These are phyloP conservation scores for Uropetala carovei DNA, from an alignment of 2,888 invertebrate species.

Conservation along the genomic window DNA sequence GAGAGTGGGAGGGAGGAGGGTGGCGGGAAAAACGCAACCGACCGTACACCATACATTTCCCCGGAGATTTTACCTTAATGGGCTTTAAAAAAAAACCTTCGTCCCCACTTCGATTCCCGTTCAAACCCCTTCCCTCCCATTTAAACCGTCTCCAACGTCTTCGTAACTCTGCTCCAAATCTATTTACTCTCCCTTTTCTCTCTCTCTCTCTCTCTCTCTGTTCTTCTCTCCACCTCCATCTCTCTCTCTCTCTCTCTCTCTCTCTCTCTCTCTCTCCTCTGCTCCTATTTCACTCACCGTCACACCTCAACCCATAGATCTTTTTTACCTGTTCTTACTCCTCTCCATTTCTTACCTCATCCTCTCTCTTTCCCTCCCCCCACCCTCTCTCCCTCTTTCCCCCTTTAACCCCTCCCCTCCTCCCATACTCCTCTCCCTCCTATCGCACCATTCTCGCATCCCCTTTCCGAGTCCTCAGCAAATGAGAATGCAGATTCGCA, in stretches of 20 bases:
- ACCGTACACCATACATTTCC: neutral
- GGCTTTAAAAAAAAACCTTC: constrained; percentile 29
- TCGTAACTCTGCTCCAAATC: neutral
- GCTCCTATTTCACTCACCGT: neutral
- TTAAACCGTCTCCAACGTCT: neutral
- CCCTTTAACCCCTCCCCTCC: neutral
- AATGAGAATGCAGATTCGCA: constrained; percentile 35
- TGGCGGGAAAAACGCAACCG: neutral
- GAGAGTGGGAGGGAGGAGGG: neutral
- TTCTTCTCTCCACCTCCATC: neutral
- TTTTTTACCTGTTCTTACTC: neutral
- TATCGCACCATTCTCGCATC: neutral
- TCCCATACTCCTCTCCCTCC: neutral
- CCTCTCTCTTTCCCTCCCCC: neutral
- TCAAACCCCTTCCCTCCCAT: no score
- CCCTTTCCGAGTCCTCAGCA: neutral
- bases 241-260: neutral
- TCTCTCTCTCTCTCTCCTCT: neutral
- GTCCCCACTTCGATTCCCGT: neutral
- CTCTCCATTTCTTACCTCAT: neutral
- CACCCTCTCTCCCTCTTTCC: neutral
- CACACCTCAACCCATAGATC: no score
- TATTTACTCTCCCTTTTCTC: neutral
- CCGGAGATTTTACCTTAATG: constrained; percentile 28
- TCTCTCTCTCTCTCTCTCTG: neutral